These are phyloP conservation scores for Echinarachnius parma DNA, from an alignment of 53 echinoderm and acorn worm genomes.

Conservation along the genomic window DNA sequence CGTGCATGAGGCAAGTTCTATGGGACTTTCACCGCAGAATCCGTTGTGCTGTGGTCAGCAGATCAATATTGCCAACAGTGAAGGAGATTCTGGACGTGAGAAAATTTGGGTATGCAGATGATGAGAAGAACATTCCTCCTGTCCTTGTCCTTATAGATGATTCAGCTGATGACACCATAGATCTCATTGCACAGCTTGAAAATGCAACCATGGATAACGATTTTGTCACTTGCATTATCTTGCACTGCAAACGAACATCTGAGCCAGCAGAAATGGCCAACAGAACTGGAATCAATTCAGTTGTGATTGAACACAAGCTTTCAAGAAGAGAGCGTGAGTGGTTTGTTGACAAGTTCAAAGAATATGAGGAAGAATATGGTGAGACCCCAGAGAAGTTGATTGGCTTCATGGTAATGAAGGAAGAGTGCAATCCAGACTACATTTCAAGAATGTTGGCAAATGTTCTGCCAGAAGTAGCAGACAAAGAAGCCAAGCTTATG, in stretches of 20 bases:
- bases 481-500: constrained; percentile 44
- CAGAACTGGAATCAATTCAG: constrained; percentile 1
- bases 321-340: not conserved
- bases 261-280: not conserved
- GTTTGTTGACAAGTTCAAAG: constrained; percentile 8
- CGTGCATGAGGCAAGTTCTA: constrained; percentile 50
- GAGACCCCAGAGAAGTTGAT: constrained; percentile 38
- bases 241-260: constrained; percentile 33
- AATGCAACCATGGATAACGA: not conserved
- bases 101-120: constrained; percentile 26
- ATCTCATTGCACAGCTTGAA: constrained; percentile 24
- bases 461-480: constrained; percentile 3
- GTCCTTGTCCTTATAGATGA: constrained; percentile 51
- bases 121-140: constrained; percentile 14
- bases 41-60: constrained; percentile 54
- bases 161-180: constrained; percentile 35
- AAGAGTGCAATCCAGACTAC: constrained; percentile 47
- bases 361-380: constrained; percentile 9
- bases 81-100: constrained; percentile 57
- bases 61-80: constrained; percentile 41
- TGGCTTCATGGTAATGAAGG: constrained; percentile 59
- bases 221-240: not conserved
- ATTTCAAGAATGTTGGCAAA: constrained; percentile 23
- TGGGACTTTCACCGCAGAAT: constrained; percentile 59
- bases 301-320: constrained; percentile 29